Conservation (phyloP, 1,140 invertebrate species). For the Trachelipus rathkii region DNA sequence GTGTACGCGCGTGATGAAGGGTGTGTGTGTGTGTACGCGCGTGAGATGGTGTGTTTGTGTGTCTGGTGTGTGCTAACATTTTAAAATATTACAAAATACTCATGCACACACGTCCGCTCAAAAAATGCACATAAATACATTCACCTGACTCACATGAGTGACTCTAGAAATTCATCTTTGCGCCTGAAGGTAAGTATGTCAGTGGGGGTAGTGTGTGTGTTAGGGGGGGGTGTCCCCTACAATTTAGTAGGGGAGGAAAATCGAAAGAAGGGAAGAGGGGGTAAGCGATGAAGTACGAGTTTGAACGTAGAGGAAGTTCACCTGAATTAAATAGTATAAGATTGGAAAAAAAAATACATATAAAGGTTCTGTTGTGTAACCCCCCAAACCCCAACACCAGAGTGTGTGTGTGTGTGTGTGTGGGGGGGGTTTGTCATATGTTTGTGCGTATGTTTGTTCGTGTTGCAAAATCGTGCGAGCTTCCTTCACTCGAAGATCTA, state of each 20-base stretch:
- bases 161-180: slow-evolving; percentile 5
- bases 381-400: no score
- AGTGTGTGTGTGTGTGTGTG: no score
- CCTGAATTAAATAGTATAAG: neutral
- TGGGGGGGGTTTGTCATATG: no score
- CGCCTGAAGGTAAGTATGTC: slow-evolving; percentile 2
- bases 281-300: neutral
- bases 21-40: neutral
- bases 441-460: no score
- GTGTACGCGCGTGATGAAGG: neutral
- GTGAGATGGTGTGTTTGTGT: neutral
- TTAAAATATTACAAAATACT: no score
- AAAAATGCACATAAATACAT: neutral
- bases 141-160: slow-evolving; percentile 1
- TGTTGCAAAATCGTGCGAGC: no score
- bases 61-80: neutral
- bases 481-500: no score
- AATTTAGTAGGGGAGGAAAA: no score
- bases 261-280: neutral
- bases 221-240: neutral
- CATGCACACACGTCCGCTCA: neutral
- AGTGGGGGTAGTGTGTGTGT: neutral
- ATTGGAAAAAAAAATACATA: no score
- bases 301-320: neutral
- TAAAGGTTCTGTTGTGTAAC: no score